Evolutionary conservation across 2,113 vertebrate species (phyloP).

Genomic region (Cyphotilapia sp.): DNA sequence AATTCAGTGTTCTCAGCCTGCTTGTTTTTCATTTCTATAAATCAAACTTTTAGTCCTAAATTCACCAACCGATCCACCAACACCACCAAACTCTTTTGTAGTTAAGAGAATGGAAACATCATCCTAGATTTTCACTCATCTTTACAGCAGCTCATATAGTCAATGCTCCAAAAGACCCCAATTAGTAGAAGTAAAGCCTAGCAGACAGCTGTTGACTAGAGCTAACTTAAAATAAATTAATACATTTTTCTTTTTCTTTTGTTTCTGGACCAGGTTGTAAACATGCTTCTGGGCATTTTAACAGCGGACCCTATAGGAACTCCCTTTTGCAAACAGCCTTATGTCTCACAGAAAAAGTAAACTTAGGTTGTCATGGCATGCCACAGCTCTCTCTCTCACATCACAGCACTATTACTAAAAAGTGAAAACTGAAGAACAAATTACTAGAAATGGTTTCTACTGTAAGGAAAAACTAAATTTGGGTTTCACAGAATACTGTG

Average conservation of each 20-base stretch:
- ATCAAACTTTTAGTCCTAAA: not conserved
- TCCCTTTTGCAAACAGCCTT: not conserved
- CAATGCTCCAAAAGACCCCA: not conserved
- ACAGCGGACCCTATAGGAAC: not conserved
- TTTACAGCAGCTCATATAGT: not conserved
- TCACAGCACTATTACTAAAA: not conserved
- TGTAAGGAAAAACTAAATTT: not conserved
- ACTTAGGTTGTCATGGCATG: not conserved
- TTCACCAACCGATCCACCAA: rapidly evolving
- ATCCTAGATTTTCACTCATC: not conserved
- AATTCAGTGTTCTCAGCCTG: not conserved
- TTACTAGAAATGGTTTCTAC: not conserved
- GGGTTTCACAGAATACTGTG: not conserved
- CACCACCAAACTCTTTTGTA: not conserved
- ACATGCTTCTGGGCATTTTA: not conserved
- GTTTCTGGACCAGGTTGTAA: not conserved
- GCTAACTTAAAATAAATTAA: not conserved
- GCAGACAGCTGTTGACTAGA: not conserved
- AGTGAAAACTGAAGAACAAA: not conserved
- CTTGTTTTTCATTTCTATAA: not conserved
- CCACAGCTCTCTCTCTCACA: not conserved
- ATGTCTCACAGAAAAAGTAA: not conserved
- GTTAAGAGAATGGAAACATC: rapidly evolving
- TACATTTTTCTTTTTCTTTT: not conserved
- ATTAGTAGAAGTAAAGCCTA: not conserved